Evolutionary conservation across 37 sponge, comb jelly and placozoan species (phyloP), one percentile per base, ranked within the genome.

Genomic region (Chondrosia reniformis): DNA sequence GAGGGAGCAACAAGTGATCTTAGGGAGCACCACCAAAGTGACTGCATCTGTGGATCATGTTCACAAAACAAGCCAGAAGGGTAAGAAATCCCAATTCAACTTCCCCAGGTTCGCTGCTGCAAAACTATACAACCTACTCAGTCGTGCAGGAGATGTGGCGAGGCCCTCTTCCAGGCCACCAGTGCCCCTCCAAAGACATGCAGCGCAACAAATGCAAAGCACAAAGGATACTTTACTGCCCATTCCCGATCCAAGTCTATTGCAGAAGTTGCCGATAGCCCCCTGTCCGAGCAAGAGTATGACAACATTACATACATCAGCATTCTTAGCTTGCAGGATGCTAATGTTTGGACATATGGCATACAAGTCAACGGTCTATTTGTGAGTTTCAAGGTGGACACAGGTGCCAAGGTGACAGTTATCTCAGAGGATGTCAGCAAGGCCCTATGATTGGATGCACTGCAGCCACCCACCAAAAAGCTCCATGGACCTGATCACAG

Each of bases 121-220:
- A 56, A 6, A 6, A 56, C 58, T 28, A 56, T n/a, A n/a, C 9
- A 3, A 56, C 9, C 58, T 56, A 8, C 58, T 28, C 3, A 56
- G 9, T 56, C 7, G 58, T 56, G 58, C 9, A 56, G n/a, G 58
- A 56, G 58, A 56, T 56, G 58, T 56, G 58, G 58, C n/a, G 58
- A 56, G 7, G 58, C 58, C 58, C 58, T 6, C 58, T 28, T 56
- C 7, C 58, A 56, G 3, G 58, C 58, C 58, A 56, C 58, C 58
- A 56, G 9, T 56, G 58, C 58, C 3, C 6, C 7, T 3, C 58
- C 58, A 56, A 56, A 56, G 58, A 56, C 58, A 6, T 56, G 58
- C 58, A 56, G 9, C 2, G 15, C 52, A 49, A 49, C 15, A 49
- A 49, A 49, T 49, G 52, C 52, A 49, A 10, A 49, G n/a, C 52